Evolutionary conservation across 2,113 vertebrate species (phyloP).

Genomic region (Chinchilla lanigera): DNA sequence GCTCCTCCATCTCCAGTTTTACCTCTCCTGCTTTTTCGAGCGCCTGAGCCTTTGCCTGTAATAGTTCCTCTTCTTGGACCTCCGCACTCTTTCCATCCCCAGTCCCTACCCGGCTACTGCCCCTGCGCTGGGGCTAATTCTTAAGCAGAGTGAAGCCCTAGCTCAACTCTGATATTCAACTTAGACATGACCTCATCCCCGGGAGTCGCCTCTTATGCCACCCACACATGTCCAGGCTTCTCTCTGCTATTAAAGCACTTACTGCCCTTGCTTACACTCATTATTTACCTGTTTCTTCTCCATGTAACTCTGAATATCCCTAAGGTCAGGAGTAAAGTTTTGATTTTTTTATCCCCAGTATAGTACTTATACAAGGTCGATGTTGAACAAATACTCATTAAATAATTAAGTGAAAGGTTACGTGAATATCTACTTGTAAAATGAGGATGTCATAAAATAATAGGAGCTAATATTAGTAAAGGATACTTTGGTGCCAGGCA

Average conservation of each 20-base stretch:
- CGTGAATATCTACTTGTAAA: constrained; percentile 4
- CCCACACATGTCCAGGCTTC: not conserved
- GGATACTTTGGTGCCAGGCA: not conserved
- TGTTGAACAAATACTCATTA: constrained; percentile 25
- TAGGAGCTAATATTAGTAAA: not conserved
- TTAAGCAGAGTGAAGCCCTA: not conserved
- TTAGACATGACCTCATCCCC: not conserved
- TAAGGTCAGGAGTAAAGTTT: not conserved
- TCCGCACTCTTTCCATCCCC: not conserved
- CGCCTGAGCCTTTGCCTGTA: not conserved
- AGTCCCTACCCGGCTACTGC: not conserved
- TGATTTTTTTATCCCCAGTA: not conserved
- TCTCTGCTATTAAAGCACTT: not conserved
- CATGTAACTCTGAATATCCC: not conserved
- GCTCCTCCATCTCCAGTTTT: not conserved
- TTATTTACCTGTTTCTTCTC: constrained; percentile 30
- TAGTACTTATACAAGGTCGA: not conserved
- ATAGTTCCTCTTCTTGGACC: not conserved
- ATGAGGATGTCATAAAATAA: constrained; percentile 11
- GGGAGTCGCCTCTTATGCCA: not conserved
- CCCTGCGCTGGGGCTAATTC: not conserved
- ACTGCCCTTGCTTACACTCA: not conserved
- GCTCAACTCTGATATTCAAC: not conserved
- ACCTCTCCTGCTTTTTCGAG: not conserved
- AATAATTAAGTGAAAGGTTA: not conserved